Evolutionary conservation across 2,888 invertebrate species (phyloP).

Genomic region (Rotaria magnacalcarata): DNA sequence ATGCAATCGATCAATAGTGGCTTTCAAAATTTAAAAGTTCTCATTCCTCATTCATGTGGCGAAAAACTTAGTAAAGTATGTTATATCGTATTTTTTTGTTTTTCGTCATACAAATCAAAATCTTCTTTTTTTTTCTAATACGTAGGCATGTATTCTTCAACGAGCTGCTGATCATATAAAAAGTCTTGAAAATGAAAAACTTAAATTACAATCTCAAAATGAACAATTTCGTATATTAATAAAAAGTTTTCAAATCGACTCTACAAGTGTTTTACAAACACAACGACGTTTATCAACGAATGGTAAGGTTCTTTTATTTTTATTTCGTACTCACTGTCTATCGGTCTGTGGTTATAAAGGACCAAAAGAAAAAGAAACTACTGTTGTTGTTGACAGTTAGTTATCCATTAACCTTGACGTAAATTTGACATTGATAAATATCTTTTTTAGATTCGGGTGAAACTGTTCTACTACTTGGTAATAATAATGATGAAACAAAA

Average conservation of each 20-base stretch:
- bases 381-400: background rate
- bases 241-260: conserved; percentile 36
- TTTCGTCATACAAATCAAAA: background rate
- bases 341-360: background rate
- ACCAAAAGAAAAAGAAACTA: background rate
- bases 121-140: conserved; percentile 54
- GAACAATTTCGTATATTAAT: conserved; percentile 33
- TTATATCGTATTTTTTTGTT: background rate
- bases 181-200: conserved; percentile 49
- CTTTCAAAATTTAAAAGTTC: conserved; percentile 83
- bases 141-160: conserved; percentile 93
- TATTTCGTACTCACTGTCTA: background rate
- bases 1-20: conserved; percentile 99
- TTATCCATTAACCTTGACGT: conserved; percentile 5
- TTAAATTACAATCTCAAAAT: conserved; percentile 37
- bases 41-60: conserved; percentile 72
- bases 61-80: conserved; percentile 93
- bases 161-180: conserved; percentile 97
- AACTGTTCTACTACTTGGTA: background rate
- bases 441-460: background rate
- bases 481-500: conserved; percentile 20
- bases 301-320: background rate
- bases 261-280: conserved; percentile 30
- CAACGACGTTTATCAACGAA: background rate
- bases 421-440: background rate